These are phyloP conservation scores for Pelusios castaneus DNA, from an alignment of 2,113 vertebrate genomes.

Conservation along the genomic window DNA sequence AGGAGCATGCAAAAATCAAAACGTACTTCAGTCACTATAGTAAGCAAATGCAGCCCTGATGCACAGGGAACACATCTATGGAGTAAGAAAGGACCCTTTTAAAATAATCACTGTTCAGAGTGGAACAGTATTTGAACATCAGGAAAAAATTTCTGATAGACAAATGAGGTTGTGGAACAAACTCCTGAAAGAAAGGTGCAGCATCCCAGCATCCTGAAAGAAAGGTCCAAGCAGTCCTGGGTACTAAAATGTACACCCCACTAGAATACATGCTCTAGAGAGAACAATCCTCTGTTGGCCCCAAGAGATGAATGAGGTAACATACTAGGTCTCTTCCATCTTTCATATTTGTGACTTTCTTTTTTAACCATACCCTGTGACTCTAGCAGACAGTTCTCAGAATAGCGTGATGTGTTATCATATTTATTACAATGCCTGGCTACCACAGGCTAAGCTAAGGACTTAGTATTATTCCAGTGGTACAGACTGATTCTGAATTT, in stretches of 20 bases:
- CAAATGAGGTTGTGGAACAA: neutral
- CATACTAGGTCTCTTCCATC: neutral
- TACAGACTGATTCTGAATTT: constrained; percentile 1
- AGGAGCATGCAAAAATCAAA: constrained; percentile 23
- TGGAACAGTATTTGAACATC: neutral
- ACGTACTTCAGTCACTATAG: constrained; percentile 32
- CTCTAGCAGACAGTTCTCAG: neutral
- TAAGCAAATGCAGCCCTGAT: constrained; percentile 28
- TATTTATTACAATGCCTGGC: neutral
- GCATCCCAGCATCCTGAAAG: neutral
- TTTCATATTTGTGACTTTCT: neutral
- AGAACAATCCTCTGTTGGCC: neutral
- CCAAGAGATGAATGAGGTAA: neutral
- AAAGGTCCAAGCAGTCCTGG: too few relatives aligned
- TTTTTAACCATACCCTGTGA: neutral
- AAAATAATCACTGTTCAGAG: neutral
- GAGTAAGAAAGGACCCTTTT: constrained; percentile 18
- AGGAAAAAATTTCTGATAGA: neutral
- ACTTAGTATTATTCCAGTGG: neutral
- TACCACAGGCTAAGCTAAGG: neutral
- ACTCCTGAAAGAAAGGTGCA: neutral
- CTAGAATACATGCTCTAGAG: neutral
- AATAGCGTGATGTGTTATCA: neutral
- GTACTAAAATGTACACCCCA: neutral
- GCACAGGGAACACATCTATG: neutral